Conservation (phyloP, 2,113 vertebrate genomes). For the Coregonus clupeaformis region DNA sequence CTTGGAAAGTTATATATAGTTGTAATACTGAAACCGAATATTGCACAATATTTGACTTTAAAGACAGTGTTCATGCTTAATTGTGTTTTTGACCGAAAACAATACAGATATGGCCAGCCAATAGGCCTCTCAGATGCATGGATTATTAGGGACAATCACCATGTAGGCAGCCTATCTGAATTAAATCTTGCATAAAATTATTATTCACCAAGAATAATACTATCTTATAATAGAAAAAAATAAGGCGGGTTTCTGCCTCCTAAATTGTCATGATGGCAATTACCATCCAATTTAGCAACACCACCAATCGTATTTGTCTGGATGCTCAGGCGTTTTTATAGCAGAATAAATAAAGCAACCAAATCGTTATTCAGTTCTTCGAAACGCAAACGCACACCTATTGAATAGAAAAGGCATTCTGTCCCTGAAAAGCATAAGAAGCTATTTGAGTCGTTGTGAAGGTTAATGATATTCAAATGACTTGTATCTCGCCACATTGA, state of each 20-base stretch:
- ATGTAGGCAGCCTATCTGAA: slow-evolving; percentile 45
- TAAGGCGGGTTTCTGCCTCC: no score
- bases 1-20: not conserved
- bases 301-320: slow-evolving; percentile 28
- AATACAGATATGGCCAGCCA: not conserved
- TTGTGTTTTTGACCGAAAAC: not conserved
- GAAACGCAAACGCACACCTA: not conserved
- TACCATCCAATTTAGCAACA: no score
- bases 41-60: not conserved
- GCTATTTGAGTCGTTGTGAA: slow-evolving; percentile 10
- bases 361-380: not conserved
- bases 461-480: slow-evolving; percentile 23
- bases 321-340: slow-evolving; percentile 35
- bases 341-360: slow-evolving; percentile 20
- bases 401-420: slow-evolving; percentile 18
- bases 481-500: slow-evolving; percentile 14
- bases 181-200: slow-evolving; percentile 54
- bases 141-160: slow-evolving; percentile 36
- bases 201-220: slow-evolving; percentile 48
- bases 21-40: not conserved
- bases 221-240: no score
- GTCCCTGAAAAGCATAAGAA: not conserved
- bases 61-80: not conserved
- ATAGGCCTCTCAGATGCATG: not conserved
- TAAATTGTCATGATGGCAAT: no score